Conservation (phyloP, 2,888 invertebrate species). For the Thalpophila matura region DNA sequence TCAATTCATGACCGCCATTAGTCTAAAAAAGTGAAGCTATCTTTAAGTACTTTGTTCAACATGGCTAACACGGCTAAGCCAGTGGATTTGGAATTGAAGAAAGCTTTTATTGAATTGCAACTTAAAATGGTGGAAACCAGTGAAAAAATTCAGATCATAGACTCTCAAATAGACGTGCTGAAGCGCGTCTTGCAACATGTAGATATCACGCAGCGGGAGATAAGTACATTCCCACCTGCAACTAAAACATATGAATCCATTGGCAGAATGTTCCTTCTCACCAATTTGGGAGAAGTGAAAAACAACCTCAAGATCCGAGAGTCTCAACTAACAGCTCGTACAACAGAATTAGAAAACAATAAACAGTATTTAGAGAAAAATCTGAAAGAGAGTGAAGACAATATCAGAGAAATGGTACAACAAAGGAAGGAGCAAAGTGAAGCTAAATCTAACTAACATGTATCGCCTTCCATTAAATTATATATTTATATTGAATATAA, state of each 20-base stretch:
- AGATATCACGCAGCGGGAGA: conserved; percentile 93
- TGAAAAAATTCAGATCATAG: conserved; percentile 95
- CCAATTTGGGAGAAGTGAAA: conserved; percentile 92
- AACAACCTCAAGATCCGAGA: conserved; percentile 91
- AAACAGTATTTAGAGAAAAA: conserved; percentile 95
- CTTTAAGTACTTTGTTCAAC: too few species aligned
- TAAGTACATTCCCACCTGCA: conserved; percentile 90
- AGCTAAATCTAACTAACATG: conserved; percentile 66
- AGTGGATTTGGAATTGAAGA: conserved; percentile 91
- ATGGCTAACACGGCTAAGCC: conserved; percentile 83
- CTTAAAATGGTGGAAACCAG: conserved; percentile 95
- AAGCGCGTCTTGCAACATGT: conserved; percentile 93
- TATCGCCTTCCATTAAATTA: not conserved
- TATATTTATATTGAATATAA: conserved; percentile 1
- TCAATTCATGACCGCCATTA: conserved; percentile 7
- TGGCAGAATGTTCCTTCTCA: conserved; percentile 95
- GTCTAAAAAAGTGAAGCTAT: not conserved
- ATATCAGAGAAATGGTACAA: conserved; percentile 95
- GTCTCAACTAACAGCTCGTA: conserved; percentile 91
- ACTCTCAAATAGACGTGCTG: conserved; percentile 94
- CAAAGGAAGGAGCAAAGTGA: conserved; percentile 90
- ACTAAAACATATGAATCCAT: conserved; percentile 95
- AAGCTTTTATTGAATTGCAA: conserved; percentile 96
- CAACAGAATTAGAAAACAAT: conserved; percentile 93
- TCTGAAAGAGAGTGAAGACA: conserved; percentile 96